Conservation (phyloP, 2,113 vertebrate genomes). For the Turnix velox region DNA sequence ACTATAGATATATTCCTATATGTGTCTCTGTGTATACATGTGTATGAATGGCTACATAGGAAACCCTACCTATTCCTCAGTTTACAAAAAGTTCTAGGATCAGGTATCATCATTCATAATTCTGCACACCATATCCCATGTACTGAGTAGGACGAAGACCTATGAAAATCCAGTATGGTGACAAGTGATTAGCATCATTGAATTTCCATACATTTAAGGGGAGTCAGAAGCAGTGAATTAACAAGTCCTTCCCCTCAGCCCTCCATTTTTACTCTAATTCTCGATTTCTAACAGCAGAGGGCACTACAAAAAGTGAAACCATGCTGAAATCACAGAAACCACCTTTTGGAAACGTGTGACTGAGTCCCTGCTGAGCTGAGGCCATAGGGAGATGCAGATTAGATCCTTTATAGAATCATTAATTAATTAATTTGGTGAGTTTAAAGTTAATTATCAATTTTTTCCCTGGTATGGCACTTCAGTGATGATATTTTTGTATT, state of each 20-base stretch:
- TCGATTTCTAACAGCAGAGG: neutral
- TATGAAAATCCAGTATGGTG: neutral
- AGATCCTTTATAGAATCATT: neutral
- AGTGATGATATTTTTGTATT: neutral
- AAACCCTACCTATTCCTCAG: neutral
- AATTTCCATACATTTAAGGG: neutral
- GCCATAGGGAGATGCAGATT: neutral
- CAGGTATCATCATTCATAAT: neutral
- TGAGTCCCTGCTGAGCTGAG: neutral
- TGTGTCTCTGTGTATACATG: no score
- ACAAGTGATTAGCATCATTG: fast-evolving
- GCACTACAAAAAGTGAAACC: neutral
- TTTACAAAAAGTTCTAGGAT: neutral
- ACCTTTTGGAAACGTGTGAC: neutral
- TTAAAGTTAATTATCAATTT: neutral
- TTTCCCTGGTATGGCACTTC: neutral
- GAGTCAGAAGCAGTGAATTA: neutral
- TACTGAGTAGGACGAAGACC: neutral
- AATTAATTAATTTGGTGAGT: neutral
- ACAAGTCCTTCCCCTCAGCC: neutral
- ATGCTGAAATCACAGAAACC: neutral
- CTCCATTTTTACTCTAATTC: neutral
- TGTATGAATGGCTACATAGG: fast-evolving
- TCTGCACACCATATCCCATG: neutral
- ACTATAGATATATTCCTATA: neutral